These are phyloP conservation scores for Rhincodon typus DNA, from an alignment of 2,797 vertebrate genomes.

Conservation along the genomic window DNA sequence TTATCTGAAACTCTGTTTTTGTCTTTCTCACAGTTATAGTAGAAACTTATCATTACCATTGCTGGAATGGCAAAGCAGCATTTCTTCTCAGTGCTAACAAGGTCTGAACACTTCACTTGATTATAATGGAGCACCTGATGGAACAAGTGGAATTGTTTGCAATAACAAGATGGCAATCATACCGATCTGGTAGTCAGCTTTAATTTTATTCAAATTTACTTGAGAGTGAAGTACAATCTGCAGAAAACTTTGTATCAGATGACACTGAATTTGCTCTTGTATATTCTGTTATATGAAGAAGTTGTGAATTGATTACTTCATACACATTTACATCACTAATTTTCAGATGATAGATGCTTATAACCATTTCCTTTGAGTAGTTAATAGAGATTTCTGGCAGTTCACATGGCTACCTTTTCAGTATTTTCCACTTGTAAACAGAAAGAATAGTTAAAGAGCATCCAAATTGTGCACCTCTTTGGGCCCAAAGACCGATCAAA, in stretches of 20 bases:
- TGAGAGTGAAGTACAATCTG: neutral
- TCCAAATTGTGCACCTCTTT: neutral
- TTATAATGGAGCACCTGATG: neutral
- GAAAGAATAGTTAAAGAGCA: neutral
- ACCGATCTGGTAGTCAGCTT: no score
- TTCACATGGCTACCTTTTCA: neutral
- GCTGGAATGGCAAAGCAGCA: neutral
- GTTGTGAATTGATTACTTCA: neutral
- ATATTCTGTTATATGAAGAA: neutral
- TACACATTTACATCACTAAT: neutral
- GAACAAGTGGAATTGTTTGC: neutral
- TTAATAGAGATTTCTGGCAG: neutral
- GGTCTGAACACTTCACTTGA: constrained; percentile 6
- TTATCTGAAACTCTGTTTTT: neutral
- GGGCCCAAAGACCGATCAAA: neutral
- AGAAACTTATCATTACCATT: neutral
- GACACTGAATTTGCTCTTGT: neutral
- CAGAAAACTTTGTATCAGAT: neutral
- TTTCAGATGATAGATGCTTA: neutral
- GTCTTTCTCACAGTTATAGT: neutral
- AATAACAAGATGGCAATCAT: neutral
- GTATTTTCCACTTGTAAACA: neutral
- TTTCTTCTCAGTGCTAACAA: neutral
- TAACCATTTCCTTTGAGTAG: neutral
- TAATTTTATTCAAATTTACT: constrained; percentile 29